A percentile compares a stretch with the other conserved stretches of the same genome.
phyloP scores from a whole-genome alignment of 2,113 vertebrate species.

The Rutilus rutilus region DNA sequence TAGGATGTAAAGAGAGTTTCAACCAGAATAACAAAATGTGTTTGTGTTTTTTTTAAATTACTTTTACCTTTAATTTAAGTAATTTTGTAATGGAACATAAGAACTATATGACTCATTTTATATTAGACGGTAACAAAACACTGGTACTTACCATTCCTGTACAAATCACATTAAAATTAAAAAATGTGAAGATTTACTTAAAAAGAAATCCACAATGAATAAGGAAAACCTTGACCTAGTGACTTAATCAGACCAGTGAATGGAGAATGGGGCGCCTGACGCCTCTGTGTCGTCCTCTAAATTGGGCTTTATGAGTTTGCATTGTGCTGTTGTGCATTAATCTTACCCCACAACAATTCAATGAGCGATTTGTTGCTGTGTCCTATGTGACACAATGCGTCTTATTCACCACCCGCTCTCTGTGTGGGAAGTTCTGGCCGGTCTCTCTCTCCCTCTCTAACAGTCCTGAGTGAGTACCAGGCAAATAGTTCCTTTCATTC shows the following conservation, averaged over 20 bases:
- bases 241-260: constrained; percentile 55
- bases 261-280: constrained; percentile 57
- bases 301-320: constrained; percentile 63
- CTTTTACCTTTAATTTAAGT: background rate
- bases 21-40: too few species aligned
- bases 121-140: background rate
- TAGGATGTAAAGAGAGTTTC: too few species aligned
- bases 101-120: background rate
- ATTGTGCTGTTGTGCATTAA: constrained; percentile 62
- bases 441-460: constrained; percentile 33
- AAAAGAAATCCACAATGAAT: background rate
- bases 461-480: constrained; percentile 31
- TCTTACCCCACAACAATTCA: constrained; percentile 67
- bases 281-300: constrained; percentile 56
- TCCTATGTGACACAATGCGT: constrained; percentile 61
- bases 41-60: too few species aligned
- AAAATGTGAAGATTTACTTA: background rate
- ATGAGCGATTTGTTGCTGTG: constrained; percentile 66
- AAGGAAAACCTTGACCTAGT: constrained; percentile 17
- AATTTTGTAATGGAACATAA: background rate
- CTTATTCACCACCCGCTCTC: constrained; percentile 58
- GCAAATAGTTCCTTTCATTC: constrained; percentile 25
- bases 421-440: constrained; percentile 61
- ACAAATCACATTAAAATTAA: background rate
- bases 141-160: background rate